Evolutionary conservation across 1,140 invertebrate species (phyloP), one percentile per base, ranked within the genome.

Genomic region (Melanaphis sacchari): DNA sequence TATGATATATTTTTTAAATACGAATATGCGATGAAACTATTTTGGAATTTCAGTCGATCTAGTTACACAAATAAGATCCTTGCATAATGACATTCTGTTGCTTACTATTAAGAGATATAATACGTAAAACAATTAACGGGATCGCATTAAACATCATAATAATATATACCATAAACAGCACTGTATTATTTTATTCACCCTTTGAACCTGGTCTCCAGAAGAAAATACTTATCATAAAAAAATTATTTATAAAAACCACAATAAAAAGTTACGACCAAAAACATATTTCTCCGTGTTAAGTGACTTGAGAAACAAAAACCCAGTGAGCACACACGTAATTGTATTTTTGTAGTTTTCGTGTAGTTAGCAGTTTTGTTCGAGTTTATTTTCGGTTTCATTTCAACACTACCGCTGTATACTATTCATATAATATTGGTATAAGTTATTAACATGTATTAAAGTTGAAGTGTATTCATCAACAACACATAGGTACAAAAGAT

Each of bases 151-250:
- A 88, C 7, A 87, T 40, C 36, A 90, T 66, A 66, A 40, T 90
- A 41, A 41, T 40, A 41, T 90, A 40, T 59, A 40, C 52, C 26
- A 54, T 54, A 24, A 89, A n/a, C 21, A 89, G 46, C 41, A 54
- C 36, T 90, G n/a, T 90, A 90, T 40, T 76, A 31, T 76, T n/a
- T 41, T 66, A 76, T 81, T 76, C 36, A 76, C 41, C 41, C 59
- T 66, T 91, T 26, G 59, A 91, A 91, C 90, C 90, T 91, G 90
- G 90, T 91, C 90, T 91, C 90, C 90, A 91, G 66, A 66, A 59
- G 38, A 90, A 66, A 90, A 46, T 9, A 59, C 49, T 46, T 40
- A 91, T 31, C 26, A 11, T 66, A 91, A 90, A 76, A 4, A 54
- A 54, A 54, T 90, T 41, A 85, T 85, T 85, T 31, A 24, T 24